These are phyloP conservation scores for Orthosia cruda DNA, from an alignment of 2,888 invertebrate species.

Conservation along the genomic window DNA sequence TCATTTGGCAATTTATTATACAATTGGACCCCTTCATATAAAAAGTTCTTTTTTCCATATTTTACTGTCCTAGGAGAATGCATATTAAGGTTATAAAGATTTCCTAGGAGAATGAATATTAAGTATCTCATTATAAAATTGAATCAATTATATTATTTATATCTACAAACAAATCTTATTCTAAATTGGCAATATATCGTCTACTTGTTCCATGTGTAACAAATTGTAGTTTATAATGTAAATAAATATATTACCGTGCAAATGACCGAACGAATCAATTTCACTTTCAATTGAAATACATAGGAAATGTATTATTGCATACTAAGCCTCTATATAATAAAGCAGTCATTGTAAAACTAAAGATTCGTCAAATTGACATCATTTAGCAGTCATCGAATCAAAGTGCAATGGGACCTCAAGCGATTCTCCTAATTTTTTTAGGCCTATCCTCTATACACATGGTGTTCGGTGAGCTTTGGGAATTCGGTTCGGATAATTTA, in stretches of 20 bases:
- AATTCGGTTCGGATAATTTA: constrained; percentile 40
- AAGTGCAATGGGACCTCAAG: constrained; percentile 30
- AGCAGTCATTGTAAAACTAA: constrained; percentile 3
- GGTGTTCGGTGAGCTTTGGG: constrained; percentile 30
- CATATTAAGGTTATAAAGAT: no score
- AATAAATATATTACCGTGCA: neutral
- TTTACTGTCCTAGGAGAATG: no score
- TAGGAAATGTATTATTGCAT: constrained; percentile 10
- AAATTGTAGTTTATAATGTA: constrained; percentile 27
- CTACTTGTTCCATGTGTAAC: constrained; percentile 7
- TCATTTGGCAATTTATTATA: no score
- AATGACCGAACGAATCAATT: constrained; percentile 49
- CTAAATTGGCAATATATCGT: constrained; percentile 7
- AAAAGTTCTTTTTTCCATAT: no score
- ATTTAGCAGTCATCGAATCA: neutral
- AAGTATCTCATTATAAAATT: no score
- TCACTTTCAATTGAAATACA: constrained; percentile 31
- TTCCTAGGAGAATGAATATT: no score
- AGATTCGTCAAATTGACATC: constrained; percentile 13
- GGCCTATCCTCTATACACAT: constrained; percentile 8
- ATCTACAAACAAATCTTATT: neutral
- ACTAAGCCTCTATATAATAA: constrained; percentile 1
- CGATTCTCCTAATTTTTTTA: constrained; percentile 26
- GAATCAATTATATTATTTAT: no score
- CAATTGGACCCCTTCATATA: no score